Evolutionary conservation across 2,888 invertebrate genomes (phyloP), one percentile per base, ranked within the genome.

Genomic region (Globia sparganii): DNA sequence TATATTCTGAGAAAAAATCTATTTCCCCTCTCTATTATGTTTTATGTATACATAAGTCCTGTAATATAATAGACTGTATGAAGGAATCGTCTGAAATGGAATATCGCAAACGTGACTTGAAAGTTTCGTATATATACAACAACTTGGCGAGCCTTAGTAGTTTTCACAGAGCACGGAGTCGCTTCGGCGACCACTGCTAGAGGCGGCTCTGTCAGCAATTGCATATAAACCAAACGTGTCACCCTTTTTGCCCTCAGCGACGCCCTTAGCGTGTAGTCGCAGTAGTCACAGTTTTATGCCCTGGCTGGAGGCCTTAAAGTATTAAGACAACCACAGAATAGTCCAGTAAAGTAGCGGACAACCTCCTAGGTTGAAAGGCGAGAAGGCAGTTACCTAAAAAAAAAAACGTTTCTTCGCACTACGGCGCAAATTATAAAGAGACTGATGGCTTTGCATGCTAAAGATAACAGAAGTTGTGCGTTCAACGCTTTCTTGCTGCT

Each of bases 21-120:
- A 43, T 13, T 43, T 43, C 43, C 4, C 13, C 13, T 4, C 37
- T 37, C 43, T 43, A 43, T 13, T 43, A 43, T 43, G 43, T 13
- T 43, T 4, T 43, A 43, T 43, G 43, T 43, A 43, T 43, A 40
- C 43, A 13, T 43, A 13, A 43, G 13, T 4, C 77, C 84, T 86
- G 82, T 90, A 88, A 90, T 90, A 89, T 88, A 90, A 92, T 91
- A 91, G 91, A 91, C 89, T 90, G 86, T 88, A 87, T 89, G 88
- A 91, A 92, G 90, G 89, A 90, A 88, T 89, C 88, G 87, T 86
- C 88, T 89, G 91, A 89, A 93, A 93, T 91, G 90, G 92, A 91
- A 93, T 93, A 91, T 88, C 77, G 74, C 68, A 75, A 75, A 92
- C 93, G 93, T 93, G 93, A 91, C 93, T 88, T 59, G 91, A 91